phyloP scores from a whole-genome alignment of 2,113 vertebrate species.

The Ginglymostoma cirratum region DNA sequence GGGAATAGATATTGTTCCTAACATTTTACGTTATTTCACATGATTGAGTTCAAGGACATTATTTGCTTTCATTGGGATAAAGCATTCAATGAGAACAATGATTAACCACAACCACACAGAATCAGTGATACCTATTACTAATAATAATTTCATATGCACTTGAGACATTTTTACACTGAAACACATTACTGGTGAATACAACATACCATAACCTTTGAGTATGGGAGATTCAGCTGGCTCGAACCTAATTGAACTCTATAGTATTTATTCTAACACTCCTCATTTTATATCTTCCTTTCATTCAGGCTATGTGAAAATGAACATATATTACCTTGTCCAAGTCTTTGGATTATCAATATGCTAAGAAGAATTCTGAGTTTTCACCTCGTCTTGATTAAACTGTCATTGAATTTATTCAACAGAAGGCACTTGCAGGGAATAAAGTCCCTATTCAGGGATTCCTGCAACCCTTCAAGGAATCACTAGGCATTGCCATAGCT shows the following conservation, averaged over 20 bases:
- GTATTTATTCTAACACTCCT: not conserved
- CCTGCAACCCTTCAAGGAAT: not conserved
- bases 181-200: not conserved
- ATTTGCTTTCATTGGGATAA: not conserved
- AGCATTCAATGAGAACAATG: not conserved
- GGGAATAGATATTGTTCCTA: not conserved
- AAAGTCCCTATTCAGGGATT: not conserved
- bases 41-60: not conserved
- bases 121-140: not conserved
- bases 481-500: not conserved
- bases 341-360: not conserved
- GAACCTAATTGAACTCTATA: not conserved
- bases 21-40: not conserved
- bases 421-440: not conserved
- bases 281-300: not conserved
- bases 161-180: not conserved
- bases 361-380: not conserved
- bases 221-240: not conserved
- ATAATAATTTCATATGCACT: not conserved
- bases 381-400: not conserved
- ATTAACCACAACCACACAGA: not conserved
- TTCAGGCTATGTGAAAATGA: not conserved
- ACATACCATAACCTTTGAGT: not conserved
- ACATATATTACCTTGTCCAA: not conserved
- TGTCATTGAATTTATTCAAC: not conserved